Evolutionary conservation across 2,113 vertebrate genomes (phyloP).

Genomic region (Ictalurus furcatus): DNA sequence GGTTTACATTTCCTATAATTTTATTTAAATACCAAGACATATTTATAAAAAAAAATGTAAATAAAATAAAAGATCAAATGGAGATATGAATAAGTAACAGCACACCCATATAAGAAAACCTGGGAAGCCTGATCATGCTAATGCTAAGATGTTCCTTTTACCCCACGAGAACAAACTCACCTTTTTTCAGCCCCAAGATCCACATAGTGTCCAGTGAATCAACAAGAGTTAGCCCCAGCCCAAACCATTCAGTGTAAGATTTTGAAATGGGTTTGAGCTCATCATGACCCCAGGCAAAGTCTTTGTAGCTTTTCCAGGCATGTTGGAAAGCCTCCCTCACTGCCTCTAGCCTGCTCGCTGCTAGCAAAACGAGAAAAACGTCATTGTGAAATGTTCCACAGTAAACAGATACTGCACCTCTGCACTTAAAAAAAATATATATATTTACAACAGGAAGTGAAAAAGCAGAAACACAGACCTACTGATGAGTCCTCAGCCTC

Average conservation of each 20-base stretch:
- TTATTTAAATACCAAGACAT: neutral
- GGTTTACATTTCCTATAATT: neutral
- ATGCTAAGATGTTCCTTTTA: neutral
- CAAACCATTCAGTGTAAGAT: slow-evolving; percentile 92
- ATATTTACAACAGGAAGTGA: neutral
- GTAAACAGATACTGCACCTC: neutral
- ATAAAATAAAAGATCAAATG: neutral
- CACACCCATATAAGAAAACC: neutral
- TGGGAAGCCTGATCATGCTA: neutral
- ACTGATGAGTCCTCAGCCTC: slow-evolving; percentile 49
- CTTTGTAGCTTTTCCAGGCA: slow-evolving; percentile 89
- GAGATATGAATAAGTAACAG: no score
- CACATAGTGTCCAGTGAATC: slow-evolving; percentile 97
- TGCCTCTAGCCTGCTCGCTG: slow-evolving; percentile 72
- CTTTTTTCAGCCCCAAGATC: slow-evolving; percentile 91
- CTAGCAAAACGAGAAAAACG: slow-evolving; percentile 8
- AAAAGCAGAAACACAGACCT: slow-evolving; percentile 65
- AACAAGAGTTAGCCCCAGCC: slow-evolving; percentile 89
- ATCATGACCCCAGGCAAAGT: slow-evolving; percentile 92
- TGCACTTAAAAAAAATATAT: neutral
- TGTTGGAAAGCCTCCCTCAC: slow-evolving; percentile 89
- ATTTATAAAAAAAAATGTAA: neutral
- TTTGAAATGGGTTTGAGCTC: slow-evolving; percentile 93
- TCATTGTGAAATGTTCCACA: neutral
- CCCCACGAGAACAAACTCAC: slow-evolving; percentile 62